Evolutionary conservation across 2,888 invertebrate species (phyloP).

Genomic region (Mantis religiosa): DNA sequence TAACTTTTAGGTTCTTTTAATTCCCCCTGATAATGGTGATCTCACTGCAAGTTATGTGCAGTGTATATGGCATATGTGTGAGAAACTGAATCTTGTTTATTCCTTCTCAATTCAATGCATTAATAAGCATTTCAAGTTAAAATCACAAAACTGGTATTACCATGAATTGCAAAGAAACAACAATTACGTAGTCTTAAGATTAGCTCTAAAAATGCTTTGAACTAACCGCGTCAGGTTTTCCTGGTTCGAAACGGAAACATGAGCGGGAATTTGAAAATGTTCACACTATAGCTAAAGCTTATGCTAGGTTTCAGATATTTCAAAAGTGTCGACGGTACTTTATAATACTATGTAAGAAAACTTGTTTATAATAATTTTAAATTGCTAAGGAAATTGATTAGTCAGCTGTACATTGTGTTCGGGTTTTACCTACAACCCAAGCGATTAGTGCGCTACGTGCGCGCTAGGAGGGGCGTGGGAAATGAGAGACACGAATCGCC

Average conservation of each 20-base stretch:
- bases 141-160: neutral
- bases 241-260: neutral
- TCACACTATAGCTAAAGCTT: neutral
- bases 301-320: neutral
- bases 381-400: neutral
- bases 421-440: neutral
- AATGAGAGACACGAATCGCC: slow-evolving; percentile 26
- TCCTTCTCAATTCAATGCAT: neutral
- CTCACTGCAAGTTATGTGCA: neutral
- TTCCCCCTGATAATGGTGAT: neutral
- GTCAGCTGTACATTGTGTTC: neutral
- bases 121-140: neutral
- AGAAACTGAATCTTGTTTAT: no score
- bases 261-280: neutral
- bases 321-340: neutral
- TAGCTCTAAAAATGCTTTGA: neutral
- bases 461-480: slow-evolving; percentile 20
- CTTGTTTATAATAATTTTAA: neutral
- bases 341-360: neutral
- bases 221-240: neutral
- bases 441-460: slow-evolving; percentile 10
- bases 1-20: neutral
- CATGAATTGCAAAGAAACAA: neutral
- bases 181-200: neutral
- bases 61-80: neutral